These are phyloP conservation scores for Myiopsitta monachus DNA, from an alignment of 2,113 vertebrate genomes.

Conservation along the genomic window DNA sequence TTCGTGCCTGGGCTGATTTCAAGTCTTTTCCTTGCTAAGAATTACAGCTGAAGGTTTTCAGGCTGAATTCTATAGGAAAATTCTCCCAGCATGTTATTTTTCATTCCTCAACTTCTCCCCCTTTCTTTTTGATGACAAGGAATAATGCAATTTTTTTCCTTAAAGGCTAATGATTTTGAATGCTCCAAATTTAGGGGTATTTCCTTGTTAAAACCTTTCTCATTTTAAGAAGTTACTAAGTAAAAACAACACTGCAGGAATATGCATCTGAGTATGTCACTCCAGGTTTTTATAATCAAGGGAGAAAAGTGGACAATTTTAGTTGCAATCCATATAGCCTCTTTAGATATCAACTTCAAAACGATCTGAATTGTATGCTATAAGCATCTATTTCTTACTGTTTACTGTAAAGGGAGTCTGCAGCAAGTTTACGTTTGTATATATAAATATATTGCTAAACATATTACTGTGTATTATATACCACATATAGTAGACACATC, in stretches of 20 bases:
- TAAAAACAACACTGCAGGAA: neutral
- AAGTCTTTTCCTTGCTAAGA: neutral
- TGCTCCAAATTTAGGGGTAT: neutral
- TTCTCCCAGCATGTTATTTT: neutral
- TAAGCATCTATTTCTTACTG: neutral
- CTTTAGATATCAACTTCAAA: neutral
- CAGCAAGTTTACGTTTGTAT: neutral
- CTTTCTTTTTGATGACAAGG: neutral
- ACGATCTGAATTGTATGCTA: neutral
- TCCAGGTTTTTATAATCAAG: neutral
- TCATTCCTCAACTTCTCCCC: neutral
- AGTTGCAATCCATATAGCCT: neutral
- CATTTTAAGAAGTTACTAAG: neutral
- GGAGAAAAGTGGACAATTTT: neutral
- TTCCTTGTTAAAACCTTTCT: neutral
- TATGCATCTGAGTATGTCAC: neutral
- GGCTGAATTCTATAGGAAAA: neutral
- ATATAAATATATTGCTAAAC: neutral
- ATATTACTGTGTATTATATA: neutral
- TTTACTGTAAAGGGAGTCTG: neutral
- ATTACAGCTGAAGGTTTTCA: slow-evolving; percentile 10
- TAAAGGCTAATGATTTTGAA: neutral
- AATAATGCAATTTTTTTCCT: rapidly evolving
- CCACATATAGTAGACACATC: neutral
- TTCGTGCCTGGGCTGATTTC: slow-evolving; percentile 20